phyloP scores from a whole-genome alignment of 2,113 vertebrate genomes.

The Etheostoma cragini region DNA sequence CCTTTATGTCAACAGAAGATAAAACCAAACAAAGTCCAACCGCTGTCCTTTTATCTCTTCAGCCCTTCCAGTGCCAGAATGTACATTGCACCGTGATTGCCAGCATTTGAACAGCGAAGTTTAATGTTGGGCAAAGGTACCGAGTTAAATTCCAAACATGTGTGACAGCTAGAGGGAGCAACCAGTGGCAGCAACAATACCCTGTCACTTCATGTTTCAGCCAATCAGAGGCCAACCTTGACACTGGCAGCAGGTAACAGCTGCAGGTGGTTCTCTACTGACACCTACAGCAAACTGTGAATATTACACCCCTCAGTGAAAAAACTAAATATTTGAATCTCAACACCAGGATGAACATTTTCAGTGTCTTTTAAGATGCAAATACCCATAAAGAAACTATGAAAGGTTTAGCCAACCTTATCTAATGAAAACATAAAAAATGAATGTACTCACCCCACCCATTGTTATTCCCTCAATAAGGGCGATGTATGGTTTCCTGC shows the following conservation, averaged over 20 bases:
- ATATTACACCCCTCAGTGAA: slow-evolving; percentile 1
- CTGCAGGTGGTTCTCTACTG: slow-evolving; percentile 43
- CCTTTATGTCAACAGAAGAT: no score
- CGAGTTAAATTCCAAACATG: slow-evolving; percentile 36
- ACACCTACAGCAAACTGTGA: slow-evolving; percentile 57
- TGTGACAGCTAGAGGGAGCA: slow-evolving; percentile 34
- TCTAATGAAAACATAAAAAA: background rate
- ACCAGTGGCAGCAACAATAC: slow-evolving; percentile 52
- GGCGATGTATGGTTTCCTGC: slow-evolving; percentile 91
- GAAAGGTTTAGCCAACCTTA: background rate
- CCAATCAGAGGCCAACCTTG: slow-evolving; percentile 73
- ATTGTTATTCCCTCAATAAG: slow-evolving; percentile 97
- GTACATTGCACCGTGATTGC: background rate
- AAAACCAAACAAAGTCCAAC: no score
- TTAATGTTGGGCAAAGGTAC: background rate
- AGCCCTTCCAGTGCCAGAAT: background rate
- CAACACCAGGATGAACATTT: background rate
- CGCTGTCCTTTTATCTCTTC: no score
- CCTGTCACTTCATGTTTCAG: slow-evolving; percentile 49
- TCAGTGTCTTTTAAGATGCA: background rate
- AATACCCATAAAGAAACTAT: background rate
- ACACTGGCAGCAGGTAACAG: slow-evolving; percentile 48
- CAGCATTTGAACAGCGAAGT: background rate
- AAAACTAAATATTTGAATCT: no score
- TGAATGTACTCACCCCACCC: slow-evolving; percentile 92